These are phyloP conservation scores for Gasteruption jaculator DNA, from an alignment of 2,888 invertebrate genomes.

Conservation along the genomic window DNA sequence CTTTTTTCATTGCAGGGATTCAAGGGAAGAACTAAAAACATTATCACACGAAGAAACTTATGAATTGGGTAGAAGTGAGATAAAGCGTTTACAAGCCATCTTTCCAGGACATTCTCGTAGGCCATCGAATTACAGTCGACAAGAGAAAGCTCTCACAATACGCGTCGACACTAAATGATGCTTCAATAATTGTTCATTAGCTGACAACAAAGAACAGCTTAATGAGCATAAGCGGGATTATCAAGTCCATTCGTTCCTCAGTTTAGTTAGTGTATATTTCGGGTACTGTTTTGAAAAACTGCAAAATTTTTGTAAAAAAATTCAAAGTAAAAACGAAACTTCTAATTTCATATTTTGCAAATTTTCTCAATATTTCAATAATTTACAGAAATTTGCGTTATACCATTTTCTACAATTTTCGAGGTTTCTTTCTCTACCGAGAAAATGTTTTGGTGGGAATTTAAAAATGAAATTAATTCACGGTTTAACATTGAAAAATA, in stretches of 20 bases:
- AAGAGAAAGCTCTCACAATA: slow-evolving; percentile 70
- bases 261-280: too few relatives aligned
- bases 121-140: slow-evolving; percentile 55
- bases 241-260: too few relatives aligned
- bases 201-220: slow-evolving; percentile 22
- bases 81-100: slow-evolving; percentile 43
- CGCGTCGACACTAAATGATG: slow-evolving; percentile 58
- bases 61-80: slow-evolving; percentile 61
- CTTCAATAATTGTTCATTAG: slow-evolving; percentile 17
- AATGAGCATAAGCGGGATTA: slow-evolving; percentile 21
- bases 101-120: slow-evolving; percentile 15
- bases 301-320: too few relatives aligned
- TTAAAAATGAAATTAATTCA: too few relatives aligned
- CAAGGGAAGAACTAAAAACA: slow-evolving; percentile 57
- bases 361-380: slow-evolving; percentile 6
- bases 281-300: too few relatives aligned
- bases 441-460: too few relatives aligned
- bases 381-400: too few relatives aligned
- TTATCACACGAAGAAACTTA: slow-evolving; percentile 60
- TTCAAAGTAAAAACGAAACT: too few relatives aligned
- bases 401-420: too few relatives aligned
- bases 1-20: slow-evolving; percentile 56
- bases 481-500: too few relatives aligned
- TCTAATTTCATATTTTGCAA: too few relatives aligned
- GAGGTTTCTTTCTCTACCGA: too few relatives aligned